Percentiles rank a stretch among this genome's conserved stretches.
Evolutionary conservation across 2,113 vertebrate genomes (phyloP).

Genomic region (Neodontobutis hainanensis): DNA sequence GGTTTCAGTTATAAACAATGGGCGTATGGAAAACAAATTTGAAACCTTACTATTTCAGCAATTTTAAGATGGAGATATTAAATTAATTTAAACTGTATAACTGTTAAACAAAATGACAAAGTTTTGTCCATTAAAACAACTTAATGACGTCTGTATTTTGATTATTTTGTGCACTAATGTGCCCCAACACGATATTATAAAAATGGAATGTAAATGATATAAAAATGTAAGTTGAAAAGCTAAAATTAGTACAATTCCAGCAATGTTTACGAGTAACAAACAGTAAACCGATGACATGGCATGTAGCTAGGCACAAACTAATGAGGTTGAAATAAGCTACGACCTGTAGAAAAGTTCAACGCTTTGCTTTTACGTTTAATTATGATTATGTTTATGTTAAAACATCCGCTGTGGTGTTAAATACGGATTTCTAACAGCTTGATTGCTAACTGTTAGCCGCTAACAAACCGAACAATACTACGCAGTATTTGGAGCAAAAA

Average conservation of each 20-base stretch:
- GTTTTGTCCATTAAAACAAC: no score
- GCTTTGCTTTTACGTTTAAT: not conserved
- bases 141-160: no score
- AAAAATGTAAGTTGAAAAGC: no score
- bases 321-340: not conserved
- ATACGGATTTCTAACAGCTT: not conserved
- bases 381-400: not conserved
- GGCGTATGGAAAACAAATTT: no score
- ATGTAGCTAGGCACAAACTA: not conserved
- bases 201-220: not conserved
- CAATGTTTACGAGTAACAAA: not conserved
- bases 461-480: not conserved
- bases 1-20: no score
- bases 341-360: not conserved
- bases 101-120: no score
- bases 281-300: constrained; percentile 5
- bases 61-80: no score
- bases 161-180: no score
- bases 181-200: no score
- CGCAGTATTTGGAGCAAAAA: not conserved
- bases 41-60: no score
- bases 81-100: no score
- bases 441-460: not conserved
- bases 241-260: no score
- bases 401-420: not conserved